Percentiles rank a stretch among this genome's conserved stretches.
Evolutionary conservation across 2,797 vertebrate genomes (phyloP).

Genomic region (Tauraco hartlaubi): DNA sequence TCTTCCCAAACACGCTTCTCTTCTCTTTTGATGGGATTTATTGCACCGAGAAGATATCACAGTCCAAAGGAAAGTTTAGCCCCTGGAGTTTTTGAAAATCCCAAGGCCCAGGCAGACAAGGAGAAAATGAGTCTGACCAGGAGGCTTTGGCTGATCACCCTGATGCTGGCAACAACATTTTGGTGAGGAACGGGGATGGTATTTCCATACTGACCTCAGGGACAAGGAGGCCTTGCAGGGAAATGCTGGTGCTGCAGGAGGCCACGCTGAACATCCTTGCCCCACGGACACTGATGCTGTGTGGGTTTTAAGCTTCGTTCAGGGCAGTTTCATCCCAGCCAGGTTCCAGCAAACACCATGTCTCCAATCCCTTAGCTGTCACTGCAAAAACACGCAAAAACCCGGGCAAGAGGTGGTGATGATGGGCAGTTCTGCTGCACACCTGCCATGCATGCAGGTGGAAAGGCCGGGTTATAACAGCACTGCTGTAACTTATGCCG

Average conservation of each 20-base stretch:
- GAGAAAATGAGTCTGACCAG: neutral
- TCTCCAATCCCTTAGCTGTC: neutral
- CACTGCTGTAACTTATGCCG: neutral
- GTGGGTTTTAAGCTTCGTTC: neutral
- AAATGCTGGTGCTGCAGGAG: neutral
- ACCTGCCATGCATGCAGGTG: neutral
- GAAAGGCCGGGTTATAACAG: neutral
- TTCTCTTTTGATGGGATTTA: neutral
- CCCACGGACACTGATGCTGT: fast-evolving
- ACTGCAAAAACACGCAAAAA: neutral
- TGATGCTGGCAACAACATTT: neutral
- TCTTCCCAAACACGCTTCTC: neutral
- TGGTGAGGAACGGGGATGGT: neutral
- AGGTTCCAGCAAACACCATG: fast-evolving
- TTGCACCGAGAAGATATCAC: neutral
- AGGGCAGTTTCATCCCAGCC: neutral
- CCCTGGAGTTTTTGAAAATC: neutral
- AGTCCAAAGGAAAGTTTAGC: neutral
- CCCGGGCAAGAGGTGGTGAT: neutral
- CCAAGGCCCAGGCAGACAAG: neutral
- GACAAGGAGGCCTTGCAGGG: neutral
- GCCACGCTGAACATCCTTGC: neutral
- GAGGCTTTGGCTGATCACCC: neutral
- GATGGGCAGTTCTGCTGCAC: neutral
- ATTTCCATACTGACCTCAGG: neutral